Base-by-base conservation (phyloP, 2,888 invertebrate genomes). In the Aleiodes testaceus region DNA sequence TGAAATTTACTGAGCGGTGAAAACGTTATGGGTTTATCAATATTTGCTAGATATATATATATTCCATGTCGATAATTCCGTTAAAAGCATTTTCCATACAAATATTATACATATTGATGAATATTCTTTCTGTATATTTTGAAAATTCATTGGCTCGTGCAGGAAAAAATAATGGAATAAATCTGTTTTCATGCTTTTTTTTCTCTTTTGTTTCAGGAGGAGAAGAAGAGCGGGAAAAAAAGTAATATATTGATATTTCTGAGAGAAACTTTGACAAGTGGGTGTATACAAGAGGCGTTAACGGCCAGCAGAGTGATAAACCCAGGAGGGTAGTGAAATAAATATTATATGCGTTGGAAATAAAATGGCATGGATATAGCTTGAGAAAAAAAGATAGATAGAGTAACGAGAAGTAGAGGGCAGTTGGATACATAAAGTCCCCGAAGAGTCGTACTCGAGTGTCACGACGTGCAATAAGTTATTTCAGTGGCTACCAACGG, bases 291-390 rank as follows among this genome's bases (percentile, higher is more conserved):
- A 20, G 44, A 22, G 22, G 55, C 70, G 69, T 74, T 64, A 74
- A 71, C 42, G 66, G 72, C 42, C 67, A 61, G 69, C 65, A 77
- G 79, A 84, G 82, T 83, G 84, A 85, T 86, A 85, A 85, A 77
- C 73, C 66, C 50, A 9, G 79, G 22, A 77, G 78, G 61, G 73
- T 74, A 81, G 79, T 79, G 82, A 82, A 84, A 84, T 86, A 85
- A 85, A 85, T 85, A 84, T 85, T 84, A 84, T 84, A 84, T 78
- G 78, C 71, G 80, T 74, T 79, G 67, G 79, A 78, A 82, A 83
- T 81, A 82, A 83, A 83, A 82, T 71, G 64, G 65, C 12, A 45
- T 18, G 61, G 53, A 47, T 66, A 61, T 63, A 69, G 68, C 68
- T 36, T 64, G 18, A 45, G 66, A 67, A 61, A 69, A 68, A 66